Conservation (phyloP, 2,888 invertebrate genomes). For the Mythimna albipuncta region DNA sequence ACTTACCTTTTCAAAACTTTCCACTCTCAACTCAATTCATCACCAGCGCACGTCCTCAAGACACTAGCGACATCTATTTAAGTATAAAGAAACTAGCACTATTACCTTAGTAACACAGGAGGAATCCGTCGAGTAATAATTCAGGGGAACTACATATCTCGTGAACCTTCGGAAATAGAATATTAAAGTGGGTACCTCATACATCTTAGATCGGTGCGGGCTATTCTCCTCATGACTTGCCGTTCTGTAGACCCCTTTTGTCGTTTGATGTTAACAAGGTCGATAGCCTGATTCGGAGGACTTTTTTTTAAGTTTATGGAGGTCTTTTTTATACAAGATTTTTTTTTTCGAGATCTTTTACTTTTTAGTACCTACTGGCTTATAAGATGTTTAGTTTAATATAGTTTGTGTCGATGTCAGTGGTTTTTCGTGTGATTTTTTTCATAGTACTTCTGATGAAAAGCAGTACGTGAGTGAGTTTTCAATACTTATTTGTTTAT, state of each 20-base stretch:
- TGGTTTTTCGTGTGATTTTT: background rate
- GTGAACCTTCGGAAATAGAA: constrained; percentile 82
- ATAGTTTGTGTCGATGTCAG: background rate
- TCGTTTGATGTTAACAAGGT: constrained; percentile 61
- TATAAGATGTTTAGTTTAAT: background rate
- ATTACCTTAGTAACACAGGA: constrained; percentile 66
- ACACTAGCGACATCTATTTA: constrained; percentile 58
- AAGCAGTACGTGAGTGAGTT: too few relatives aligned
- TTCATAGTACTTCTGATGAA: too few relatives aligned
- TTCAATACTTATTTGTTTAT: too few relatives aligned
- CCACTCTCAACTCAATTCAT: constrained; percentile 54
- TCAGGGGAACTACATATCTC: constrained; percentile 78
- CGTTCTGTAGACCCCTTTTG: constrained; percentile 54
- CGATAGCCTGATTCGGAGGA: constrained; percentile 22
- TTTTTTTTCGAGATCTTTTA: background rate
- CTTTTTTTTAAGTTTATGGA: constrained; percentile 24
- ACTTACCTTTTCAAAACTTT: constrained; percentile 50
- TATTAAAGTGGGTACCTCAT: constrained; percentile 83
- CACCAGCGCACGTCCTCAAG: constrained; percentile 43
- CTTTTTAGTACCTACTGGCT: background rate
- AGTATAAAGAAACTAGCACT: constrained; percentile 52
- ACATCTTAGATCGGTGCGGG: constrained; percentile 80
- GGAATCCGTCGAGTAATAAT: constrained; percentile 77
- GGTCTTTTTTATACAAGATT: background rate
- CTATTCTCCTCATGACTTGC: constrained; percentile 66